A percentile compares a stretch with the other conserved stretches of the same genome.
Conservation (phyloP, 2,797 vertebrate species). For the Melopsittacus undulatus region DNA sequence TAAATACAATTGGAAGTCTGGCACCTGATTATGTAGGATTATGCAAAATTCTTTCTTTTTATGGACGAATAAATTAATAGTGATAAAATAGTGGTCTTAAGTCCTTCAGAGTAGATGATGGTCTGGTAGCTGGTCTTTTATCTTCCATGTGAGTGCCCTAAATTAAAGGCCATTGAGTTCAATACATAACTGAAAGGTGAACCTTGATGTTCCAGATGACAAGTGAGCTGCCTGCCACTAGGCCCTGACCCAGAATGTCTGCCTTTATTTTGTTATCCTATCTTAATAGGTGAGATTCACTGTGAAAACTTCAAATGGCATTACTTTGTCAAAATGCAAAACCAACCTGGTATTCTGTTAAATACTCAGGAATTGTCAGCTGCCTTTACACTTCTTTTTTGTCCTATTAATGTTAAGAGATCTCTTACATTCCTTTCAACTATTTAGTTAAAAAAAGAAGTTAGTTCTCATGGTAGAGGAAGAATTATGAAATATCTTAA, state of each 20-base stretch:
- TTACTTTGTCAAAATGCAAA: background rate
- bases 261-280: background rate
- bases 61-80: background rate
- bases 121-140: background rate
- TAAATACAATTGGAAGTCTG: background rate
- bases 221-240: background rate
- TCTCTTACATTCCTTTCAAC: background rate
- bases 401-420: background rate
- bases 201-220: background rate
- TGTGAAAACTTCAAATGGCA: background rate
- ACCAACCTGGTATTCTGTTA: background rate
- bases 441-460: background rate
- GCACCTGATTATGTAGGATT: background rate
- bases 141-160: background rate
- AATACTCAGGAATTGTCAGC: background rate
- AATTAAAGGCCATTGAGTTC: background rate
- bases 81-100: background rate
- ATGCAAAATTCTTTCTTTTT: background rate
- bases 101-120: background rate
- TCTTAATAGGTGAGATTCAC: background rate
- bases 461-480: background rate
- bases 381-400: background rate
- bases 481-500: background rate
- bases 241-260: background rate
- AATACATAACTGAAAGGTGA: background rate